Base-by-base conservation (phyloP, 1,140 invertebrate genomes). In the Drosophila gunungcola region DNA sequence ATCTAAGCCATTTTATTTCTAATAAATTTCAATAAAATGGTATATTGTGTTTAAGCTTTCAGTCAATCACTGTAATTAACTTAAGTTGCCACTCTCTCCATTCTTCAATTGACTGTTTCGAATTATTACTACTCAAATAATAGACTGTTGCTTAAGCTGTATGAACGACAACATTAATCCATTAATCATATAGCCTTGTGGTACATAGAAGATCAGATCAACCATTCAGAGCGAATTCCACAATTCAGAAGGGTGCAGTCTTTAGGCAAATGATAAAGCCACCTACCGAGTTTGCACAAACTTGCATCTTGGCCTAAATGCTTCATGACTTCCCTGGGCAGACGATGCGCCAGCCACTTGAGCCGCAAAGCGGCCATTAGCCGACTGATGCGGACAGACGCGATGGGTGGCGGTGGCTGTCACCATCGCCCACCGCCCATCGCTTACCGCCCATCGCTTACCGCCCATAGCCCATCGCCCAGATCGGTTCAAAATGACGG, bases 281-380 rank as follows among this genome's bases (percentile, higher is more conserved):
- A 52, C n/a, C 3, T 34, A 21, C 46, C 12, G 16, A 32, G 64
- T 70, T 70, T 57, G 43, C 51, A 57, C 52, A 70, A 70, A 70
- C 67, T 70, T 70, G 64, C 65, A 55, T 36, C 51, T 75, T 53
- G 73, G 46, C 74, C 60, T 86, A 78, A 86, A 85, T 88, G 86
- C 82, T 85, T 81, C 68, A 65, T 80, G 73, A 76, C 60, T 86
- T 78, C 64, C 45, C 49, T 48, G 45, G 73, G 53, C 48, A 34
- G 41, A 45, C n/a, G 46, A 48, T 74, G 57, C 56, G 64, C 54
- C 51, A 70, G 67, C 27, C 84, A 82, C 79, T 79, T 76, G 69
- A 88, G 79, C 83, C 83, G 75, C 83, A 86, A 88, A 86, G 83
- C 83, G 80, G 83, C 83, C 83, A 86, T 86, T 86, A 86, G 67